phyloP scores from a whole-genome alignment of 2,888 invertebrate genomes.

The Drosophila aldrichi region DNA sequence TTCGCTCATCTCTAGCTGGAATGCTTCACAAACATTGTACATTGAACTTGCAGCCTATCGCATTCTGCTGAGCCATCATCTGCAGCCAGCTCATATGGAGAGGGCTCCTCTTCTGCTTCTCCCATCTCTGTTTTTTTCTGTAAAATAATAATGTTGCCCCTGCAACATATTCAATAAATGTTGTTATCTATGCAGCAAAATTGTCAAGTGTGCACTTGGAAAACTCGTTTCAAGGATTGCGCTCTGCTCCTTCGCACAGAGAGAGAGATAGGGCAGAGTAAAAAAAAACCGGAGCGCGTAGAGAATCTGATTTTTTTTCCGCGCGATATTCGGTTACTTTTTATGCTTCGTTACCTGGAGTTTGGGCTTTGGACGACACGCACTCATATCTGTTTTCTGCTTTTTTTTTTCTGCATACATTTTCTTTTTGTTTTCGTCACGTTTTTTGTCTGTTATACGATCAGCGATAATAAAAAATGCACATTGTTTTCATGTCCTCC shows the following conservation, averaged over 20 bases:
- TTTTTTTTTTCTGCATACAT: conserved; percentile 19
- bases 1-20: conserved; percentile 21
- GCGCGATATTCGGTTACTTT: conserved; percentile 47
- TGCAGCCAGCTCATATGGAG: conserved; percentile 6
- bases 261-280: conserved; percentile 33
- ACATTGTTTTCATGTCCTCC: conserved; percentile 45
- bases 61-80: conserved; percentile 43
- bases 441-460: conserved; percentile 57
- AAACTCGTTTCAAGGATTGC: conserved; percentile 54
- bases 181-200: conserved; percentile 55
- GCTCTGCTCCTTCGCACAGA: conserved; percentile 3
- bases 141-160: conserved; percentile 49
- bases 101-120: neutral
- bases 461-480: conserved; percentile 58
- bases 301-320: conserved; percentile 8
- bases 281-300: conserved; percentile 1
- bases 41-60: conserved; percentile 72
- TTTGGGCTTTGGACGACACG: conserved; percentile 3
- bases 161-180: conserved; percentile 65
- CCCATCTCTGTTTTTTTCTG: neutral
- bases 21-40: conserved; percentile 55
- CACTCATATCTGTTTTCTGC: conserved; percentile 1
- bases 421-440: conserved; percentile 74
- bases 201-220: conserved; percentile 59
- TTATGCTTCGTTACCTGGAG: conserved; percentile 58